Conservation (phyloP, 92 coral and sea anemone species). For the Scolanthus callimorphus region DNA sequence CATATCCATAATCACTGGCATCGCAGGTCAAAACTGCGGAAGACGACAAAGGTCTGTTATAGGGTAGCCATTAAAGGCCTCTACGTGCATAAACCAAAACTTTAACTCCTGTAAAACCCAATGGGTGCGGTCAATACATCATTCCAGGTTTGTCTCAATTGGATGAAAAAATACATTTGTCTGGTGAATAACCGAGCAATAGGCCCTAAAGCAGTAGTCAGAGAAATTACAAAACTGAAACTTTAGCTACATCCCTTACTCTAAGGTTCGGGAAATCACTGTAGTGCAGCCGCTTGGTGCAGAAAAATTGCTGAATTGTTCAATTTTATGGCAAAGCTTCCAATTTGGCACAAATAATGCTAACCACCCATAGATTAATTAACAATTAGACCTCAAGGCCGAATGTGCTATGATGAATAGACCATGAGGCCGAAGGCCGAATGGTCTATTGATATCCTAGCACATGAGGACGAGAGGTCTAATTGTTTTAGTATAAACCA, state of each 20-base stretch:
- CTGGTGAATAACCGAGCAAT: slow-evolving; percentile 27
- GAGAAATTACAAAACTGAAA: slow-evolving; percentile 29
- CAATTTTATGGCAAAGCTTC: too few species aligned
- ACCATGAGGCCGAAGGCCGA: too few species aligned
- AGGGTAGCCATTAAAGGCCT: slow-evolving; percentile 38
- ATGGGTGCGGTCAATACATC: slow-evolving; percentile 22
- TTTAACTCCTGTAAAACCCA: slow-evolving; percentile 15
- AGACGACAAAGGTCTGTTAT: slow-evolving; percentile 34
- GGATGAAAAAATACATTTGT: slow-evolving; percentile 34
- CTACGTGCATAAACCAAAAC: slow-evolving; percentile 26
- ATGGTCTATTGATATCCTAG: too few species aligned
- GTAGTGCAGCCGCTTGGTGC: too few species aligned
- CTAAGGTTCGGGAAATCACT: slow-evolving; percentile 34
- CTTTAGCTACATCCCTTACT: slow-evolving; percentile 39
- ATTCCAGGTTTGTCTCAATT: slow-evolving; percentile 20
- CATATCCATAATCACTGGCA: slow-evolving; percentile 39
- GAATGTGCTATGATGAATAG: too few species aligned
- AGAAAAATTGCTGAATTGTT: too few species aligned
- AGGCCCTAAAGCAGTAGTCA: slow-evolving; percentile 28
- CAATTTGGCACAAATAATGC: too few species aligned
- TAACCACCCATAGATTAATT: too few species aligned
- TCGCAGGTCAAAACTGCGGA: slow-evolving; percentile 27
- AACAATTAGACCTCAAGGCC: too few species aligned
- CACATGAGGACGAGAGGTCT: too few species aligned
- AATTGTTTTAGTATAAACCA: too few species aligned